Percentiles rank a stretch among this genome's conserved stretches.
phyloP scores from a whole-genome alignment of 2,888 invertebrate genomes.

The Geophilus truncorum region DNA sequence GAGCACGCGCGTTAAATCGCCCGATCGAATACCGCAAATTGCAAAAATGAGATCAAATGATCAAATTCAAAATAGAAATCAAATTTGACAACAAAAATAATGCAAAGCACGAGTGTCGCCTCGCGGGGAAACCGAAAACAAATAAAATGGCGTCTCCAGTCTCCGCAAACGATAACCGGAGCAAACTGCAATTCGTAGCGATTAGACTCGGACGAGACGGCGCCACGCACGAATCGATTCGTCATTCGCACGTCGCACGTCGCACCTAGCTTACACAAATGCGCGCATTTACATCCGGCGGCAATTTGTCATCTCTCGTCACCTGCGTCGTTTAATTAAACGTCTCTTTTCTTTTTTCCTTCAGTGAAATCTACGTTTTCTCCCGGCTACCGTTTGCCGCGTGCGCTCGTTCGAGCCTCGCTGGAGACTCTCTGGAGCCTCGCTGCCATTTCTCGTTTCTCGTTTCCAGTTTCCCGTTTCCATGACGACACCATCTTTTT shows the following conservation, averaged over 20 bases:
- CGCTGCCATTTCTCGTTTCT: neutral
- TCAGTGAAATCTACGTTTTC: too few species aligned
- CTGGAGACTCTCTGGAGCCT: too few species aligned
- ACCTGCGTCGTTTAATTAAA: too few species aligned
- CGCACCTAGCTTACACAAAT: neutral
- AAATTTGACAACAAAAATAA: neutral
- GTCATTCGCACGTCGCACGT: neutral
- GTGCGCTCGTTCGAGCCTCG: too few species aligned
- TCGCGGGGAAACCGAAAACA: neutral
- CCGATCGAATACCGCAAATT: too few species aligned
- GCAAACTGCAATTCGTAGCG: neutral
- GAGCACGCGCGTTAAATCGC: too few species aligned
- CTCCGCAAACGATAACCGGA: neutral
- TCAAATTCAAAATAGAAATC: neutral
- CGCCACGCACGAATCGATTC: neutral
- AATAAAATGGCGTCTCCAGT: neutral
- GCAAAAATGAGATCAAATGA: constrained; percentile 30
- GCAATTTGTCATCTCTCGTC: neutral
- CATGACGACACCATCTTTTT: constrained; percentile 42
- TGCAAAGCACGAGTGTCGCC: neutral
- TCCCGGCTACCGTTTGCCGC: too few species aligned
- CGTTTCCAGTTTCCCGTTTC: neutral
- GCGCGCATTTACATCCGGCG: too few species aligned
- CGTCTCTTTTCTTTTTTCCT: too few species aligned
- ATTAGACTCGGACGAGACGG: constrained; percentile 15